Evolutionary conservation across 1,140 invertebrate genomes (phyloP).

Genomic region (Pseudomyrmex cubaensis): DNA sequence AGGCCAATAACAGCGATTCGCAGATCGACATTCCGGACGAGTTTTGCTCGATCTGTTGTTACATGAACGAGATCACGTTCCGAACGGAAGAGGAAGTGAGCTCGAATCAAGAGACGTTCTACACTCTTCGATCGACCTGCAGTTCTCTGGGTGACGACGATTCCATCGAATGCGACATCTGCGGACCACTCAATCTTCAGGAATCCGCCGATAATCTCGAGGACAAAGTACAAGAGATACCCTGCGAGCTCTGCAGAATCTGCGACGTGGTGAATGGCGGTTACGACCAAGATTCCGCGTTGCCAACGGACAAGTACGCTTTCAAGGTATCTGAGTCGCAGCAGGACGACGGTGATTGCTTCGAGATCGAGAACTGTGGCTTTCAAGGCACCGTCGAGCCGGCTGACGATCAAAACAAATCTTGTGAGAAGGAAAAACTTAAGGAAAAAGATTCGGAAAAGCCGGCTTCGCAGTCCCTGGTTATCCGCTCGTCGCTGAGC

Average conservation of each 20-base stretch:
- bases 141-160: slow-evolving; percentile 80
- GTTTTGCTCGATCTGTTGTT: slow-evolving; percentile 81
- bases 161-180: slow-evolving; percentile 83
- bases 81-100: slow-evolving; percentile 57
- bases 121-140: slow-evolving; percentile 78
- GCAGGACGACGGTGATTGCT: slow-evolving; percentile 75
- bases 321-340: slow-evolving; percentile 44
- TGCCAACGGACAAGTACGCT: slow-evolving; percentile 20
- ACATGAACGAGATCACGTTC: slow-evolving; percentile 74
- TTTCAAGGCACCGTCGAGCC: slow-evolving; percentile 40
- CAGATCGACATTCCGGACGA: slow-evolving; percentile 78
- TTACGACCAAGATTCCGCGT: slow-evolving; percentile 56
- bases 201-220: slow-evolving; percentile 72
- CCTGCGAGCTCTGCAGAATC: slow-evolving; percentile 81
- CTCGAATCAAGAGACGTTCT: slow-evolving; percentile 76
- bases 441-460: neutral
- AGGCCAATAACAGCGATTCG: slow-evolving; percentile 77
- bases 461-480: slow-evolving; percentile 35
- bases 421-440: neutral
- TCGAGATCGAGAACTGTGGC: slow-evolving; percentile 77
- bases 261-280: slow-evolving; percentile 78
- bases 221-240: slow-evolving; percentile 59
- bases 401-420: slow-evolving; percentile 41
- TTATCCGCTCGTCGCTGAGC: slow-evolving; percentile 5
- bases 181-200: slow-evolving; percentile 78